Percentiles rank a stretch among this genome's conserved stretches.
phyloP scores from a whole-genome alignment of 2,888 invertebrate species.

The Heliconius hortense region DNA sequence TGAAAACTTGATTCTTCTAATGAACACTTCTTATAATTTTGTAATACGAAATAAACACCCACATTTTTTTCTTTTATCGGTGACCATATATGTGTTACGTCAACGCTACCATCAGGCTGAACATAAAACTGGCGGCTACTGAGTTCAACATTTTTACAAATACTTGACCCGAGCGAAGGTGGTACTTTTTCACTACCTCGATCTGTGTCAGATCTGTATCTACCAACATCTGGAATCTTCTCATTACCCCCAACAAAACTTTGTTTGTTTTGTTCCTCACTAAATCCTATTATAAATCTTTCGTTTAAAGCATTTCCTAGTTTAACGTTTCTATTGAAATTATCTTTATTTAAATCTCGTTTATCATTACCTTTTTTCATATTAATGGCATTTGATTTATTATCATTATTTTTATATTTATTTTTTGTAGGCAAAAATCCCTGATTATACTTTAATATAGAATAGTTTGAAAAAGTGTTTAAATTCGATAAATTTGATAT shows the following conservation, averaged over 20 bases:
- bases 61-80: conserved; percentile 62
- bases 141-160: conserved; percentile 67
- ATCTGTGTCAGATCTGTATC: conserved; percentile 63
- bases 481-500: conserved; percentile 60
- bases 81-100: conserved; percentile 62
- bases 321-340: conserved; percentile 67
- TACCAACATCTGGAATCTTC: conserved; percentile 66
- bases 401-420: conserved; percentile 40
- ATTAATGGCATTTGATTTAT: conserved; percentile 37
- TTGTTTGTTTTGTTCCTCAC: conserved; percentile 57
- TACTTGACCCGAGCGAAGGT: conserved; percentile 56
- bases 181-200: conserved; percentile 51
- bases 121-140: conserved; percentile 62
- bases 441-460: conserved; percentile 66
- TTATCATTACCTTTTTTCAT: conserved; percentile 40
- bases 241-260: conserved; percentile 69
- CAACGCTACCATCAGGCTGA: conserved; percentile 67
- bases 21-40: conserved; percentile 71
- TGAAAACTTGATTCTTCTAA: conserved; percentile 58
- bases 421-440: conserved; percentile 58
- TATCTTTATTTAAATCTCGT: conserved; percentile 42
- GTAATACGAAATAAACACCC: conserved; percentile 64
- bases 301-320: conserved; percentile 73
- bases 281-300: conserved; percentile 56
- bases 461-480: conserved; percentile 52